phyloP scores from a whole-genome alignment of 1,140 invertebrate genomes.

The Dryas iulia region DNA sequence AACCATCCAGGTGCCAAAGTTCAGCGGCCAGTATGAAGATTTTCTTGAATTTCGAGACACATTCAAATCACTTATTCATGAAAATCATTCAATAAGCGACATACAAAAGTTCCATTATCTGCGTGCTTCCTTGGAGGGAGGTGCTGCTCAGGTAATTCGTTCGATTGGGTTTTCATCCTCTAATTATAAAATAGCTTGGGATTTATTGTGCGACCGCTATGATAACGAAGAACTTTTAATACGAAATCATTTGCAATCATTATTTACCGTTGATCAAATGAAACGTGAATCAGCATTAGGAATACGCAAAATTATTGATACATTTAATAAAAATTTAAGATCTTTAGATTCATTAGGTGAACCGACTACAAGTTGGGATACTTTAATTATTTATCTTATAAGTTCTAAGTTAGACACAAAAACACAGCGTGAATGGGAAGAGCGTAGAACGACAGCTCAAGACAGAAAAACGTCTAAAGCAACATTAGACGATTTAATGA shows the following conservation, averaged over 20 bases:
- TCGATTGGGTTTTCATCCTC: conserved; percentile 22
- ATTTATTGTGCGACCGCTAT: conserved; percentile 29
- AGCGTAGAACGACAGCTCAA: conserved; percentile 8
- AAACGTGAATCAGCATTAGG: conserved; percentile 18
- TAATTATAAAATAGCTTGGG: conserved; percentile 31
- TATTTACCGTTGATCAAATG: conserved; percentile 23
- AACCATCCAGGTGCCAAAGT: conserved; percentile 19
- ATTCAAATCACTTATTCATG: conserved; percentile 23
- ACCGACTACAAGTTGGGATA: conserved; percentile 26
- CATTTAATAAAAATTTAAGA: conserved; percentile 29
- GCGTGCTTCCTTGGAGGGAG: conserved; percentile 18
- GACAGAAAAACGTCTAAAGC: too few relatives aligned
- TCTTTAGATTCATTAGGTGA: conserved; percentile 23
- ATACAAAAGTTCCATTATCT: conserved; percentile 32
- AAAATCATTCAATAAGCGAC: conserved; percentile 14
- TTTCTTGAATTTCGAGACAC: conserved; percentile 25
- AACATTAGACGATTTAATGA: conserved; percentile 18
- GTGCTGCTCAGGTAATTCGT: conserved; percentile 21
- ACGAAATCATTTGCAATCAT: conserved; percentile 18
- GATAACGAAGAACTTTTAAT: conserved; percentile 29
- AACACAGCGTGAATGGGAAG: conserved; percentile 27
- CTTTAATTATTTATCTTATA: conserved; percentile 27
- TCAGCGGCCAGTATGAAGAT: conserved; percentile 22
- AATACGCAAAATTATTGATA: too few relatives aligned
- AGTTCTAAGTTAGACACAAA: conserved; percentile 21